Percentiles rank a stretch among this genome's conserved stretches.
Evolutionary conservation across 2,113 vertebrate genomes (phyloP).

Genomic region (Scomber colias): DNA sequence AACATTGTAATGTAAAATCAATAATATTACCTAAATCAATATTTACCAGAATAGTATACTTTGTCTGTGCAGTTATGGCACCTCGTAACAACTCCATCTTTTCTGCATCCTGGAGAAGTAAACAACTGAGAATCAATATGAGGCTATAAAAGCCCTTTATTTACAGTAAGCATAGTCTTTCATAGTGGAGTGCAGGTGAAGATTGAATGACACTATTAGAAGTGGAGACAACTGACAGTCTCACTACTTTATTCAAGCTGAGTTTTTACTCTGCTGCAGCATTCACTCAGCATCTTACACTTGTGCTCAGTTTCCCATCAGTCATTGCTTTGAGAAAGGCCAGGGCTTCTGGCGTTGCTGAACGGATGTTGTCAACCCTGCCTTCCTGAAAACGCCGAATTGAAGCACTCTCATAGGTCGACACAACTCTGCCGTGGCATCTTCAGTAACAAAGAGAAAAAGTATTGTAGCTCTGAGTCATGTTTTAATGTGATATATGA

Average conservation of each 20-base stretch:
- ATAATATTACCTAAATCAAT: conserved; percentile 41
- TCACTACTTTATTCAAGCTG: conserved; percentile 9
- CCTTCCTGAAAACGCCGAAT: conserved; percentile 92
- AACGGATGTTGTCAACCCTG: conserved; percentile 96
- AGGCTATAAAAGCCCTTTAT: conserved; percentile 21
- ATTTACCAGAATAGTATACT: conserved; percentile 92
- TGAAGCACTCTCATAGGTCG: conserved; percentile 98
- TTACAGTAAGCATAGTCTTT: conserved; percentile 27
- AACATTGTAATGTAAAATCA: background rate
- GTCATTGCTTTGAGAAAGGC: conserved; percentile 91
- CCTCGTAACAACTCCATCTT: conserved; percentile 89
- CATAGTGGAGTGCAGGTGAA: background rate
- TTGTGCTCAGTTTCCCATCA: conserved; percentile 75
- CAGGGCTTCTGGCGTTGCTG: conserved; percentile 91
- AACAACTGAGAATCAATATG: conserved; percentile 28
- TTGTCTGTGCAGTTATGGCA: conserved; percentile 92
- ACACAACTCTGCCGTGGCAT: conserved; percentile 87
- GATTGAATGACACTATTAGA: conserved; percentile 9
- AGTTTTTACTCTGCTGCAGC: conserved; percentile 3
- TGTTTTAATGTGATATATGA: no score
- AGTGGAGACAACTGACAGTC: background rate
- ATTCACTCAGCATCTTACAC: conserved; percentile 78
- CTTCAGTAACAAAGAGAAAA: conserved; percentile 74
- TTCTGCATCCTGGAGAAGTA: conserved; percentile 86
- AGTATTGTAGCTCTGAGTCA: background rate